phyloP scores from a whole-genome alignment of 2,797 vertebrate genomes.

The Pteronotus mesoamericanus region DNA sequence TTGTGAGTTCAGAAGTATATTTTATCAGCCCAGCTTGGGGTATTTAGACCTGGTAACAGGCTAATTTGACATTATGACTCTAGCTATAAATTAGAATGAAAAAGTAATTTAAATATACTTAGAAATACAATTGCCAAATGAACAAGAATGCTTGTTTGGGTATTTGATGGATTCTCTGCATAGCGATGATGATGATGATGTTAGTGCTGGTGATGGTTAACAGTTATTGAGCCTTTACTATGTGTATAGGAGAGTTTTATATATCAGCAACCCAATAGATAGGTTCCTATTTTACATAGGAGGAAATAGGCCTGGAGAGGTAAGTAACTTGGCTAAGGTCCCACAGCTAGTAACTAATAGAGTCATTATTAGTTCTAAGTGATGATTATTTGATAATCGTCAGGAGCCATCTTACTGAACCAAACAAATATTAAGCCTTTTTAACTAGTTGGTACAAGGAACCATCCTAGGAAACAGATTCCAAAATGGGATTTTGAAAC shows the following conservation, averaged over 20 bases:
- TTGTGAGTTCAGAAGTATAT: background rate
- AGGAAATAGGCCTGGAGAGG: background rate
- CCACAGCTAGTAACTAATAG: background rate
- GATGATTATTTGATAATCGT: background rate
- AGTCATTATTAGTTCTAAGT: background rate
- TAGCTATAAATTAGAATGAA: background rate
- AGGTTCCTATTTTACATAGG: background rate
- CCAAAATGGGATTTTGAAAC: background rate
- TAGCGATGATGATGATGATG: background rate
- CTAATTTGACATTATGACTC: background rate
- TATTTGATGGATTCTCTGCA: background rate
- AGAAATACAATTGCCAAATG: conserved; percentile 2
- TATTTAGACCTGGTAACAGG: background rate
- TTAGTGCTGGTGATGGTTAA: background rate
- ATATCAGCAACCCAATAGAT: background rate
- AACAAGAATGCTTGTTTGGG: background rate
- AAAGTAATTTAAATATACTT: background rate
- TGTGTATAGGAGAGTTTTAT: background rate
- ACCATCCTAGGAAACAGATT: background rate
- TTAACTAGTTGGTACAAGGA: background rate
- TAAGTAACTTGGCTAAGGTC: background rate
- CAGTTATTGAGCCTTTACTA: background rate
- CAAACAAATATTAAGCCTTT: background rate
- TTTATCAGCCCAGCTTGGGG: background rate
- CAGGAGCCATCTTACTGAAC: background rate